Conservation (phyloP, 2,888 invertebrate genomes). For the Argyresthia goedartella region DNA sequence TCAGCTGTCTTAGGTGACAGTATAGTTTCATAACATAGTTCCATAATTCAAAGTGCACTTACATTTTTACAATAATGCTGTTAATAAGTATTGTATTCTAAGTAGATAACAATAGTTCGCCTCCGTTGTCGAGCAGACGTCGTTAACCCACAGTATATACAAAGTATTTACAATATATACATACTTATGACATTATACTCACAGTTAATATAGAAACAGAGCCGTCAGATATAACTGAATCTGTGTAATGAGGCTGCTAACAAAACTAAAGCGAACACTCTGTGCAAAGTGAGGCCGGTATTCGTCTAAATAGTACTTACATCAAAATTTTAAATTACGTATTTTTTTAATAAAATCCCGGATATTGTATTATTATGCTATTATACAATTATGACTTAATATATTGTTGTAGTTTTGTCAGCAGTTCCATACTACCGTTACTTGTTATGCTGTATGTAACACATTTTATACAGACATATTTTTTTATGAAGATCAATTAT, state of each 20-base stretch:
- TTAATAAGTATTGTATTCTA: conserved; percentile 53
- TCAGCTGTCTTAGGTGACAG: conserved; percentile 25
- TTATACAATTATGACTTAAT: too few species aligned
- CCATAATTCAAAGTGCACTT: conserved; percentile 68
- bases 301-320: too few species aligned
- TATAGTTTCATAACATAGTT: conserved; percentile 45
- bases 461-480: conserved; percentile 70
- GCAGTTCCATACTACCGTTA: conserved; percentile 30
- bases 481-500: conserved; percentile 61
- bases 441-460: conserved; percentile 60
- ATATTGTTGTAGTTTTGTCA: conserved; percentile 17
- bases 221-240: conserved; percentile 46
- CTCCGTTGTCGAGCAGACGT: conserved; percentile 43
- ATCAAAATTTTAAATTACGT: too few species aligned
- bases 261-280: neutral
- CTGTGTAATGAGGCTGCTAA: conserved; percentile 16
- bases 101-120: conserved; percentile 31
- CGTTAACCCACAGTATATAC: conserved; percentile 55
- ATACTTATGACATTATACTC: conserved; percentile 49
- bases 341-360: too few species aligned
- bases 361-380: too few species aligned
- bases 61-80: conserved; percentile 30
- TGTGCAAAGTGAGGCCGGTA: too few species aligned
- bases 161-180: conserved; percentile 66
- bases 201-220: conserved; percentile 56